A percentile compares a stretch with the other conserved stretches of the same genome.
Conservation (phyloP, 64 coral and sea anemone genomes). For the Montipora capricornis region DNA sequence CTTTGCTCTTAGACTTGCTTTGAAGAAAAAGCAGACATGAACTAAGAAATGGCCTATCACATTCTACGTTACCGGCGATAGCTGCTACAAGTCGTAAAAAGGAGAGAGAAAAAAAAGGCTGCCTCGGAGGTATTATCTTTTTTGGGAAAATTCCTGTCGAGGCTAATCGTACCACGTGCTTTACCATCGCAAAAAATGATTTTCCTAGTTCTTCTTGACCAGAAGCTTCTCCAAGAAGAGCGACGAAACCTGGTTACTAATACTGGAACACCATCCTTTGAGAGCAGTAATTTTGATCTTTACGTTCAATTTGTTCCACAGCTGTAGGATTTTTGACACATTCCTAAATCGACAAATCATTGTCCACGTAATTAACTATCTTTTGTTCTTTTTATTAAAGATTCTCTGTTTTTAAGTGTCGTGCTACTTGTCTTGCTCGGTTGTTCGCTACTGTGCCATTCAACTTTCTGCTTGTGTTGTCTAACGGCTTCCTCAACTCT, state of each 20-base stretch:
- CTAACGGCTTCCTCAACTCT: conserved; percentile 85
- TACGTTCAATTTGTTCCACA: neutral
- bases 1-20: too few relatives aligned
- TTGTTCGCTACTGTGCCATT: conserved; percentile 63
- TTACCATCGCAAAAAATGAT: too few relatives aligned
- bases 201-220: too few relatives aligned
- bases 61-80: too few relatives aligned
- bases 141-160: too few relatives aligned
- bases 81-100: too few relatives aligned
- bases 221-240: too few relatives aligned
- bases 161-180: too few relatives aligned
- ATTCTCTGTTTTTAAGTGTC: conserved; percentile 37
- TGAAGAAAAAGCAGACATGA: too few relatives aligned
- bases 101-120: too few relatives aligned
- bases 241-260: neutral
- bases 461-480: conserved; percentile 95
- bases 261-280: neutral
- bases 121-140: too few relatives aligned
- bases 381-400: conserved; percentile 18
- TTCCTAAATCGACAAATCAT: neutral
- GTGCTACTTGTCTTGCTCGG: neutral
- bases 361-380: neutral
- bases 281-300: neutral
- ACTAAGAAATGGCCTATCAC: too few relatives aligned
- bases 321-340: neutral